A percentile compares a stretch with the other conserved stretches of the same genome.
Conservation (phyloP, 2,797 vertebrate genomes). For the Menidia menidia region DNA sequence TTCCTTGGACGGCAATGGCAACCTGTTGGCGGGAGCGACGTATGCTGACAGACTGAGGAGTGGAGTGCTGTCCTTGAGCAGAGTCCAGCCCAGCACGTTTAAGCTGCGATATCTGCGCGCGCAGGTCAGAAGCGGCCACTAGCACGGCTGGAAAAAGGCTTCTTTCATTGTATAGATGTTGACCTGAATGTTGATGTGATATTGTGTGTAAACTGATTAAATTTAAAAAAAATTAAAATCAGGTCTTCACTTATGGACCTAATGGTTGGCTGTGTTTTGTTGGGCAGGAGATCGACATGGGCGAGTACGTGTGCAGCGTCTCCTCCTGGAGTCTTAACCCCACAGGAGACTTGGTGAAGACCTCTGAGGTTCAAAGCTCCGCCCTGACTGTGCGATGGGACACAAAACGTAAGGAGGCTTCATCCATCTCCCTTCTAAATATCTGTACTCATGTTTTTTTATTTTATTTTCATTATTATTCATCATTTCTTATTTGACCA, state of each 20-base stretch:
- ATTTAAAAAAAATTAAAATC: background rate
- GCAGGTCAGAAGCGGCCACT: slow-evolving; percentile 48
- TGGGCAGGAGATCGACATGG: slow-evolving; percentile 77
- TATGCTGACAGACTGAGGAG: slow-evolving; percentile 82
- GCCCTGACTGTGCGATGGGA: slow-evolving; percentile 71
- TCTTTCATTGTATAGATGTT: background rate
- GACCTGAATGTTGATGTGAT: background rate
- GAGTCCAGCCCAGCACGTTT: slow-evolving; percentile 82
- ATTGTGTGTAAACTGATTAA: background rate
- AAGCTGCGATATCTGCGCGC: slow-evolving; percentile 90
- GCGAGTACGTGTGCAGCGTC: slow-evolving; percentile 75
- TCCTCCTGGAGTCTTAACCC: slow-evolving; percentile 64
- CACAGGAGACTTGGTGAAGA: slow-evolving; percentile 62
- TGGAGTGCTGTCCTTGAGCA: slow-evolving; percentile 85
- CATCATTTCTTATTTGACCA: background rate
- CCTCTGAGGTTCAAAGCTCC: slow-evolving; percentile 58
- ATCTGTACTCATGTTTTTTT: background rate
- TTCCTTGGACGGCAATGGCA: slow-evolving; percentile 86
- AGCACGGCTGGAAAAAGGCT: background rate
- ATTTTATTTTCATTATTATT: too few relatives aligned
- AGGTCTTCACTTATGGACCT: background rate
- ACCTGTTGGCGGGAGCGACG: slow-evolving; percentile 76
- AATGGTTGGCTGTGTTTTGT: background rate
- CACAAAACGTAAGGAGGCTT: slow-evolving; percentile 67
- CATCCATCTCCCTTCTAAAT: background rate